Evolutionary conservation across 2,888 invertebrate species (phyloP), one percentile per base, ranked within the genome.

Genomic region (Perizoma flavofasciatum): DNA sequence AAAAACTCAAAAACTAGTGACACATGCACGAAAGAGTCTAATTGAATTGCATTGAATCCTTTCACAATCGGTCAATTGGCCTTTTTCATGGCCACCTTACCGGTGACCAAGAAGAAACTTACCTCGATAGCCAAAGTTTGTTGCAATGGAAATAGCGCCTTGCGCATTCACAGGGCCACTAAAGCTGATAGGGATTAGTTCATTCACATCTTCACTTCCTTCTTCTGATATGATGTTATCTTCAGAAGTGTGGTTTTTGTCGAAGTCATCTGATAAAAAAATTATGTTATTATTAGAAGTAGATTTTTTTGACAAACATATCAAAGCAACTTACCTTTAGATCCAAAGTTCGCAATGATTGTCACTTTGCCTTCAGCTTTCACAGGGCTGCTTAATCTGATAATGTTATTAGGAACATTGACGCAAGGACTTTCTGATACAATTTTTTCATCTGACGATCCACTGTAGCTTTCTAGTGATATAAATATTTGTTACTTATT

Each of bases 341-440:
- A 40, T 49, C 51, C 51, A 45, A 47, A 35, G 8, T 56, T 11
- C 5, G 41, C 51, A 32, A 35, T 10, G 7, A 61, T 52, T 0
- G 49, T 49, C 4, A 61, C 39, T 49, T 53, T 61, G 5, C 61
- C 61, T 9, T 53, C 47, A 32, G 44, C 33, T 4, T 46, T 45
- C 4, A 48, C 53, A 41, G 49, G 46, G 3, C 40, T 41, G n/a
- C 48, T 48, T 1, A 60, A 35, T 8, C 33, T 56, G 32, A 61
- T 50, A 33, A 22, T 55, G 5, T 46, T 35, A 8, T 43, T 54
- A 11, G 34, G 11, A 55, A 43, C 4, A 6, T 37, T 6, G 6
- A 5, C 6, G 6, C 5, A 5, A 5, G 37, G 37, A 7, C 37
- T 37, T 37, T 37, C 37, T 37, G 5, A 7, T 37, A 37, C 37